A percentile compares a stretch with the other conserved stretches of the same genome.
Evolutionary conservation across 2,113 vertebrate genomes (phyloP).

Genomic region (Triplophysa tibetana): DNA sequence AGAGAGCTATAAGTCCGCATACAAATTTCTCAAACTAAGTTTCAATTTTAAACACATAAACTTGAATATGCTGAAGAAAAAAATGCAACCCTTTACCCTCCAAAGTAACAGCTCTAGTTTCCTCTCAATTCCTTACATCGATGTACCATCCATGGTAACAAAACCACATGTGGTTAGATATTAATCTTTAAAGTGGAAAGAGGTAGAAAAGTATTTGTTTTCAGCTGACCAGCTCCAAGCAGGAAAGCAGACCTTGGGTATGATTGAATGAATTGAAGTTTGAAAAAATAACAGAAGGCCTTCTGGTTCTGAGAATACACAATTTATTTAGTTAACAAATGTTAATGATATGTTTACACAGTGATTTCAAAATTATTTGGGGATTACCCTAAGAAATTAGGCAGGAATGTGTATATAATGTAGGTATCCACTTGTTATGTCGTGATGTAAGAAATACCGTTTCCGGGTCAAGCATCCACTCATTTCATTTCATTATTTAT

Average conservation of each 20-base stretch:
- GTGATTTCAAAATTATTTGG: no score
- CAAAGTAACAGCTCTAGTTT: background rate
- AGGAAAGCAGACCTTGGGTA: constrained; percentile 1
- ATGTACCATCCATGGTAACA: background rate
- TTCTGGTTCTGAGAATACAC: background rate
- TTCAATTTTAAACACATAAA: constrained; percentile 11
- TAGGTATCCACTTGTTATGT: no score
- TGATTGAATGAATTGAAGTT: constrained; percentile 17
- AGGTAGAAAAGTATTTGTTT: constrained; percentile 51
- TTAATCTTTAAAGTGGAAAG: constrained; percentile 68
- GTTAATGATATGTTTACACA: no score
- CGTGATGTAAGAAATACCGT: no score
- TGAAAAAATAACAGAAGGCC: background rate
- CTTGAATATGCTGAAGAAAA: constrained; percentile 9
- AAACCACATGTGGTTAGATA: constrained; percentile 51
- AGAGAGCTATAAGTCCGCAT: constrained; percentile 21
- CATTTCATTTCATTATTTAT: no score
- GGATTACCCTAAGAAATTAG: no score
- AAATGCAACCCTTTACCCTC: background rate
- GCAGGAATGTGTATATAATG: no score
- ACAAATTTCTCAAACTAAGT: constrained; percentile 6
- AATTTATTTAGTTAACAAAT: no score
- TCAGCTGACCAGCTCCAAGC: constrained; percentile 38
- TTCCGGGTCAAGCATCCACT: no score
- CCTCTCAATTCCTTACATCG: background rate